Evolutionary conservation across 2,888 invertebrate species (phyloP).

Genomic region (Stenoptilia bipunctidactyla): DNA sequence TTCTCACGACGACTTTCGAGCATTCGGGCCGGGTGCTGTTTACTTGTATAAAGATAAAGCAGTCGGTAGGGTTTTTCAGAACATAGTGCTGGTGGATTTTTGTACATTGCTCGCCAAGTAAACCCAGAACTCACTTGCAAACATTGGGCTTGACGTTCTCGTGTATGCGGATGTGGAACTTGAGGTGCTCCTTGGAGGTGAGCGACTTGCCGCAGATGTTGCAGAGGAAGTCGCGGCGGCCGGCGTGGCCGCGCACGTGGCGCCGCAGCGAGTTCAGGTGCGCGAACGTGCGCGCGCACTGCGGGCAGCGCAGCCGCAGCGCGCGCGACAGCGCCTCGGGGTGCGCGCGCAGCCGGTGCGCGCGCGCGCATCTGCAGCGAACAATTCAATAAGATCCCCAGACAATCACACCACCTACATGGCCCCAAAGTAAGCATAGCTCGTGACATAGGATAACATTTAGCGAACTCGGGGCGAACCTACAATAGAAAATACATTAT

Average conservation of each 20-base stretch:
- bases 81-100: too few species aligned
- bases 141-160: conserved; percentile 74
- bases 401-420: too few species aligned
- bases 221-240: conserved; percentile 69
- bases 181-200: conserved; percentile 70
- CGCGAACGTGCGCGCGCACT: conserved; percentile 58
- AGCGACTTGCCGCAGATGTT: conserved; percentile 74
- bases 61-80: too few species aligned
- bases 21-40: too few species aligned
- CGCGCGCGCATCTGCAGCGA: conserved; percentile 25
- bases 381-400: too few species aligned
- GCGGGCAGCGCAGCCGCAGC: conserved; percentile 47
- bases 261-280: conserved; percentile 62
- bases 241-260: conserved; percentile 56
- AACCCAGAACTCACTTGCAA: conserved; percentile 55
- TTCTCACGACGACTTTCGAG: too few species aligned
- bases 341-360: conserved; percentile 49
- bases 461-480: too few species aligned
- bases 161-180: conserved; percentile 73
- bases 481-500: too few species aligned
- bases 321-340: conserved; percentile 43
- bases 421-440: too few species aligned
- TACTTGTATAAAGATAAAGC: too few species aligned
- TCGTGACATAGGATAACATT: too few species aligned
- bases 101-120: too few species aligned